Evolutionary conservation across 2,888 invertebrate genomes (phyloP).

Genomic region (Orthosia incerta): DNA sequence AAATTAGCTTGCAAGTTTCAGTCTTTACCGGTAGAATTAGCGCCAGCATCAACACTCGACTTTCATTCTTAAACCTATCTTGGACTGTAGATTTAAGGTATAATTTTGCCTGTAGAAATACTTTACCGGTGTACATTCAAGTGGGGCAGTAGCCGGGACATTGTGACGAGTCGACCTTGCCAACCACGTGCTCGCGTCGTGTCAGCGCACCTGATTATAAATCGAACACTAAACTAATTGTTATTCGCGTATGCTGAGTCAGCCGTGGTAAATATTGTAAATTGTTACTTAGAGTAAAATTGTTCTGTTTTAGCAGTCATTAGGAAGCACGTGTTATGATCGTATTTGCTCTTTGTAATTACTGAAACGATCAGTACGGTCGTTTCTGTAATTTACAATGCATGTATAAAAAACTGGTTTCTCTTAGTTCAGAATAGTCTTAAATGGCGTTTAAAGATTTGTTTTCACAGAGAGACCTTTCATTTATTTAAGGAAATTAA

Average conservation of each 20-base stretch:
- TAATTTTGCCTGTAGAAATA: constrained; percentile 36
- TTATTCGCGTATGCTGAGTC: constrained; percentile 40
- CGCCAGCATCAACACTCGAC: constrained; percentile 18
- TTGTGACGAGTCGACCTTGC: constrained; percentile 78
- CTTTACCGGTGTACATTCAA: constrained; percentile 49
- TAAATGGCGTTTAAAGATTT: no score
- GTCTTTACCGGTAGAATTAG: constrained; percentile 47
- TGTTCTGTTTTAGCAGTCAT: not conserved
- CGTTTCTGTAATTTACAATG: no score
- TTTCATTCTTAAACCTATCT: constrained; percentile 28
- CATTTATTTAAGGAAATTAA: no score
- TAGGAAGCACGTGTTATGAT: not conserved
- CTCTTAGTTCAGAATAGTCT: no score
- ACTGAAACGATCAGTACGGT: no score
- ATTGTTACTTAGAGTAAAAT: constrained; percentile 9
- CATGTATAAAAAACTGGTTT: no score
- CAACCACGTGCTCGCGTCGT: constrained; percentile 78
- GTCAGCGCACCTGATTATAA: constrained; percentile 66
- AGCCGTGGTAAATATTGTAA: constrained; percentile 29
- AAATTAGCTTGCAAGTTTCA: constrained; percentile 36
- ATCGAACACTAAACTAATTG: constrained; percentile 26
- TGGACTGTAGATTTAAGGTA: constrained; percentile 30
- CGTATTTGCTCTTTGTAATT: not conserved
- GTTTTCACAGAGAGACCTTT: no score
- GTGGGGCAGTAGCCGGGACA: constrained; percentile 69